Conservation (phyloP, 2,888 invertebrate genomes). For the Archaeoteleia sp. region DNA sequence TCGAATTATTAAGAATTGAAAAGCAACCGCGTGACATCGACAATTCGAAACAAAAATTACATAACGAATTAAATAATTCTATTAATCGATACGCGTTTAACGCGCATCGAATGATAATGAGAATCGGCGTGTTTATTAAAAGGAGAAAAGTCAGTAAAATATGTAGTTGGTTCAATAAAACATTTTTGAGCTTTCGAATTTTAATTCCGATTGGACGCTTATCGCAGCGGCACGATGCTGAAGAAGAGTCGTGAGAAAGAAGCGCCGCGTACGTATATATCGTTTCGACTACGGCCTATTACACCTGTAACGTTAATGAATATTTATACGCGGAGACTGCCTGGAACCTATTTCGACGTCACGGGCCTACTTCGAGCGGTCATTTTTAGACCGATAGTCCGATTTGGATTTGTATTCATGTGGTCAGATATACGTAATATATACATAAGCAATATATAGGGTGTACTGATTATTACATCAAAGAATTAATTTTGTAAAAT, state of each 20-base stretch:
- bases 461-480: too few relatives aligned
- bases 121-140: too few relatives aligned
- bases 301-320: conserved; percentile 62
- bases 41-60: too few relatives aligned
- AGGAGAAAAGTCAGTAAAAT: too few relatives aligned
- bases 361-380: conserved; percentile 44
- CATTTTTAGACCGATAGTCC: conserved; percentile 49
- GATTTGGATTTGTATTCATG: conserved; percentile 40
- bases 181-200: conserved; percentile 34
- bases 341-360: conserved; percentile 49
- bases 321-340: conserved; percentile 56
- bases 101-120: too few relatives aligned
- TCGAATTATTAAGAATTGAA: not conserved
- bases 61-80: too few relatives aligned
- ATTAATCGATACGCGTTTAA: too few relatives aligned
- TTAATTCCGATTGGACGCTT: conserved; percentile 34
- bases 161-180: conserved; percentile 23
- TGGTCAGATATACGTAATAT: conserved; percentile 28
- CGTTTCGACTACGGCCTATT: conserved; percentile 52
- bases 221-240: conserved; percentile 36
- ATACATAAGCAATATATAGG: conserved; percentile 36
- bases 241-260: conserved; percentile 52
- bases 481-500: too few relatives aligned
- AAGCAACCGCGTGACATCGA: conserved; percentile 24
- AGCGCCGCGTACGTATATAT: conserved; percentile 42